Percentiles rank a stretch among this genome's conserved stretches.
phyloP scores from a whole-genome alignment of 2,888 invertebrate species.

The Cephalotes varians region DNA sequence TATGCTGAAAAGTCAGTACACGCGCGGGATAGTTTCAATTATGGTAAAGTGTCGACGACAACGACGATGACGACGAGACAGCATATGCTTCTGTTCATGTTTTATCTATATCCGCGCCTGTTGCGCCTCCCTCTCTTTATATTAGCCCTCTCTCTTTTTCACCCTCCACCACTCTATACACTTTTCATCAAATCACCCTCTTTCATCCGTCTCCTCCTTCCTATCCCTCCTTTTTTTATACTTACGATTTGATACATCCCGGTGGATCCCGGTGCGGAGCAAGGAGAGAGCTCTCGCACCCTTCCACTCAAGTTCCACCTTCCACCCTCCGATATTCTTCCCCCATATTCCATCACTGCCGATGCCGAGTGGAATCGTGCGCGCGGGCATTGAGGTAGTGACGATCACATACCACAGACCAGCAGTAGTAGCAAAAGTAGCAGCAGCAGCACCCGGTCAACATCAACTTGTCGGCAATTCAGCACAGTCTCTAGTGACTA shows the following conservation, averaged over 20 bases:
- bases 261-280: background rate
- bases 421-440: background rate
- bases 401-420: constrained; percentile 14
- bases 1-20: constrained; percentile 19
- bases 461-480: constrained; percentile 68
- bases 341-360: background rate
- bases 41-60: background rate
- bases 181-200: constrained; percentile 32
- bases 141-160: constrained; percentile 40
- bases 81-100: constrained; percentile 8
- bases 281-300: constrained; percentile 52
- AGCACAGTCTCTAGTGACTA: background rate
- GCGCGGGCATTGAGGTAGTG: constrained; percentile 60
- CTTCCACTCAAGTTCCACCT: constrained; percentile 54
- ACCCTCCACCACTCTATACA: background rate
- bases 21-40: constrained; percentile 37
- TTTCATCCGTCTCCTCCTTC: background rate
- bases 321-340: constrained; percentile 32
- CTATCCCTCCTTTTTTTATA: background rate
- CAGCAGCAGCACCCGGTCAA: constrained; percentile 31
- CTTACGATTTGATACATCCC: constrained; percentile 50
- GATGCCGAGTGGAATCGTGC: constrained; percentile 55
- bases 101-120: constrained; percentile 42
- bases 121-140: constrained; percentile 34
- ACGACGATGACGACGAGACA: background rate